These are phyloP conservation scores for Takifugu bimaculatus DNA, from an alignment of 2,113 vertebrate species.

Conservation along the genomic window DNA sequence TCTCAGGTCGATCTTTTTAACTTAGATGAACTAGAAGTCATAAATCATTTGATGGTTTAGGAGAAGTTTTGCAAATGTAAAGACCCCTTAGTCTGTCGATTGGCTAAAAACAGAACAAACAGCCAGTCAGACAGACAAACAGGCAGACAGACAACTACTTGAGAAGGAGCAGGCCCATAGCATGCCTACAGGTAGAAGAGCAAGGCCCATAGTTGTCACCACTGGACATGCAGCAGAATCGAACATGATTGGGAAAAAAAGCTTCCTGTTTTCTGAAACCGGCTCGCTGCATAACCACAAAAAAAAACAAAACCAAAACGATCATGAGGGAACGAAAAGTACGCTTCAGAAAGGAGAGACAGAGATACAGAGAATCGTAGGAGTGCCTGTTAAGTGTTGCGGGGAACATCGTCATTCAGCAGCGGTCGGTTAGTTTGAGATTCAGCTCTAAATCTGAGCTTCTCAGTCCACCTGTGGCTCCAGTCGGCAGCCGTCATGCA, in stretches of 20 bases:
- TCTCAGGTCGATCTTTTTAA: background rate
- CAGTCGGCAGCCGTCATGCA: slow-evolving; percentile 87
- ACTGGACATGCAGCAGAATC: slow-evolving; percentile 74
- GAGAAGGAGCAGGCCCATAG: slow-evolving; percentile 63
- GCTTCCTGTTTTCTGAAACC: slow-evolving; percentile 50
- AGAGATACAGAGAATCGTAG: slow-evolving; percentile 55
- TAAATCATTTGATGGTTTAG: slow-evolving; percentile 5
- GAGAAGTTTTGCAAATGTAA: slow-evolving; percentile 5
- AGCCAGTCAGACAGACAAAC: slow-evolving; percentile 55
- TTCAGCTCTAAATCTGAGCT: slow-evolving; percentile 62
- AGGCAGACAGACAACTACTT: slow-evolving; percentile 54
- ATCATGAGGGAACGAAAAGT: slow-evolving; percentile 29
- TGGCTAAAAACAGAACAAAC: slow-evolving; percentile 58
- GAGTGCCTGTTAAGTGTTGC: slow-evolving; percentile 68
- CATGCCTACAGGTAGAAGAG: slow-evolving; percentile 72
- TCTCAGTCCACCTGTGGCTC: slow-evolving; percentile 74
- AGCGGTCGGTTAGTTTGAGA: slow-evolving; percentile 70
- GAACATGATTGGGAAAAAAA: slow-evolving; percentile 50
- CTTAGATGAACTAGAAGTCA: slow-evolving; percentile 9
- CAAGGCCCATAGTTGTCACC: slow-evolving; percentile 66
- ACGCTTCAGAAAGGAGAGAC: slow-evolving; percentile 47
- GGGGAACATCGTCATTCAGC: slow-evolving; percentile 70
- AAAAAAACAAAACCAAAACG: slow-evolving; percentile 23
- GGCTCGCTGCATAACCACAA: slow-evolving; percentile 59
- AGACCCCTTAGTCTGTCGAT: slow-evolving; percentile 37